Evolutionary conservation across 2,888 invertebrate species (phyloP), one percentile per base, ranked within the genome.

Genomic region (Formica aserva): DNA sequence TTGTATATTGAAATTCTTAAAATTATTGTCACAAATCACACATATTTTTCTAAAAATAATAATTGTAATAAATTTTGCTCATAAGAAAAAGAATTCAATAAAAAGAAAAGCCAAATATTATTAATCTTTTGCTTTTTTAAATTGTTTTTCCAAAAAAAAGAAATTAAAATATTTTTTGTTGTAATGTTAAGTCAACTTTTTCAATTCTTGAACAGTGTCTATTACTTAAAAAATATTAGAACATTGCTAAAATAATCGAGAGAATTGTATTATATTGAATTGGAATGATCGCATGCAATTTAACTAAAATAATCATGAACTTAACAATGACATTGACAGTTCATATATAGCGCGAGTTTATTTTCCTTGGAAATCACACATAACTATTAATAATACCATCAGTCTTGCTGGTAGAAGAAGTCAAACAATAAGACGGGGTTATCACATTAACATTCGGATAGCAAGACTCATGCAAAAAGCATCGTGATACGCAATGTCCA

Each of bases 331-430:
- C 41, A 62, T 29, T 57, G 26, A 26, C 57, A 26, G 13, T 71
- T 55, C 29, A 32, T 41, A 15, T 15, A 15, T 45, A n/a, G 62
- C 3, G 26, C 26, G 18, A 60, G 26, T 29, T 41, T 26, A 60
- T 29, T 45, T 74, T 74, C 62, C 29, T 26, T 41, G 11, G 18
- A 52, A 76, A 75, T 63, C 35, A 52, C 57, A 62, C 84, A 66
- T 83, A 66, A 84, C 83, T 87, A 85, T 87, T 85, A 86, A 88
- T 86, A 83, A 85, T 86, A 86, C 62, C 71, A 78, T 77, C 74
- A 78, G 69, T 80, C 48, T 48, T 65, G 48, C 38, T 75, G 63
- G 74, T 72, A 45, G 78, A 18, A 55, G 41, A 82, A 82, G 78
- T 57, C 82, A 81, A 48, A 55, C 85, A 82, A 84, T 78, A 71